Evolutionary conservation across 2,888 invertebrate species (phyloP), one percentile per base, ranked within the genome.

Genomic region (Alcis repandata): DNA sequence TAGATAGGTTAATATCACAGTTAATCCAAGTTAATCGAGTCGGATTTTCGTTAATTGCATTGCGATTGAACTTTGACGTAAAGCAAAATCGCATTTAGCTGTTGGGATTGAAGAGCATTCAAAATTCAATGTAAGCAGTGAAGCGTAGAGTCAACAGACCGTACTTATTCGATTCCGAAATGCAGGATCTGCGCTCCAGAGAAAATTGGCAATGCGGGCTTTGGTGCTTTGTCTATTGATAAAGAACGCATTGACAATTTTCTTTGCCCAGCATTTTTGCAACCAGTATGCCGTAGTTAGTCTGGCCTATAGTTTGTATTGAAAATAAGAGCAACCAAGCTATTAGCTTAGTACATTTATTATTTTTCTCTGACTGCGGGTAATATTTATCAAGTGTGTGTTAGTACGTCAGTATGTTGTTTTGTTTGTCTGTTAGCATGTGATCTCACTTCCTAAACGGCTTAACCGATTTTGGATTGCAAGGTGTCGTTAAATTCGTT

Each of bases 181-280:
- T 20, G n/a, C 36, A 38, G 51, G 51, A 36, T 38, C 51, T 20
- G 36, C 19, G 51, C 36, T 51, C 20, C 13, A 51, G 4, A 51
- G 36, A 1, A 51, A 11, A 51, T 20, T 13, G 13, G 48, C n/a
- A n/a, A n/a, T n/a, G n/a, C n/a, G n/a, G n/a, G n/a, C n/a, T n/a
- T n/a, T n/a, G n/a, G n/a, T n/a, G n/a, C n/a, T n/a, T n/a, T n/a
- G n/a, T n/a, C n/a, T n/a, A n/a, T n/a, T n/a, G n/a, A 15, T n/a
- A 46, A n/a, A 15, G 15, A 15, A 27, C 1, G 19, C 17, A 17
- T 33, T 49, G 17, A 0, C 17, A 17, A 33, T 49, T 33, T 15
- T 32, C 20, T 46, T 49, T 17, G 17, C 17, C 19, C 11, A 11
- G 17, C 13, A 33, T 36, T 38, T 15, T 49, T 46, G 6, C n/a